Evolutionary conservation across 1,140 invertebrate species (phyloP), one percentile per base, ranked within the genome.

Genomic region (Scaptodrosophila lebanonensis): DNA sequence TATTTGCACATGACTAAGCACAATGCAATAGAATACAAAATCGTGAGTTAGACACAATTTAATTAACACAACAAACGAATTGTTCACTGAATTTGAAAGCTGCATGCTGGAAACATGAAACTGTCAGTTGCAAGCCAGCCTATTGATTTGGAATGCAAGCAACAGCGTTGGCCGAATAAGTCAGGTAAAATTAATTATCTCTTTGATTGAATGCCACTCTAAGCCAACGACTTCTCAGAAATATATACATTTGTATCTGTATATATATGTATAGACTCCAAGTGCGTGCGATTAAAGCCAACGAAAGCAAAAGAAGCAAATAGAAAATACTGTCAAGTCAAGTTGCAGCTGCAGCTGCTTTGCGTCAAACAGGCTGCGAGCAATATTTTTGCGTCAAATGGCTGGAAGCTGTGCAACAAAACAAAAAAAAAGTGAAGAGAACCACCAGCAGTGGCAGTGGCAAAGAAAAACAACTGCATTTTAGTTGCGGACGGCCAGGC

Each of bases 81-180:
- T 50, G 49, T 67, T 57, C 76, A 65, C 47, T 63, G 60, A 51
- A 58, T 63, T 59, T 18, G 56, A 59, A 65, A 65, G 64, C 53
- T 48, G 57, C 70, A 82, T 40, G 35, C 59, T 72, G 75, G 82
- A 79, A 63, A 66, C 53, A 66, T 79, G 73, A 69, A 75, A 83
- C 75, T 82, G 75, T 75, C 75, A 82, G 75, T 82, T 82, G 75
- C 75, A 82, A 38, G 43, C 64, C 73, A 73, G 68, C 67, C 79
- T 73, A 72, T 77, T 66, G 62, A 79, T 77, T 64, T 77, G 73
- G 56, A 49, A 65, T 50, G 48, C n/a, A 44, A 53, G 56, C 49
- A 43, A 12, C 51, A 43, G 47, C 36, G 39, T 39, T 40, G 20
- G 25, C 18, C 44, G 44, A 33, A 40, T 39, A 25, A 61, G 49